Percentiles rank a stretch among this genome's conserved stretches.
Conservation (phyloP, 2,113 vertebrate genomes). For the Chloroceryle aenea region DNA sequence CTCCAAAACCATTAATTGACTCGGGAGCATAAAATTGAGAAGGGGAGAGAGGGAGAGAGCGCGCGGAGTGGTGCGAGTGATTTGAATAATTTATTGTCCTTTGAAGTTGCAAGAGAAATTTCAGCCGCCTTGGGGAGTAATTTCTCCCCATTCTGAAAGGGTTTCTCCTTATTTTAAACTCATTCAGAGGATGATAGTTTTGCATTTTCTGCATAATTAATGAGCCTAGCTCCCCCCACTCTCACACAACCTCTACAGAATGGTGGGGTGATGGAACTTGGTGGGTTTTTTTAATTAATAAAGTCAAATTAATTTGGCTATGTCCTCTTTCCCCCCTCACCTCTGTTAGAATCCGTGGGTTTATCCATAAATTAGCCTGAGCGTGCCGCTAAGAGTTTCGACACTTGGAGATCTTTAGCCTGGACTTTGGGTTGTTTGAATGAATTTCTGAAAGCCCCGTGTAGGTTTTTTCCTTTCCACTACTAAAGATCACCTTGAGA, state of each 20-base stretch:
- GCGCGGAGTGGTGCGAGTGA: conserved; percentile 66
- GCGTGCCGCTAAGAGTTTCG: neutral
- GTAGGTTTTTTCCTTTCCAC: neutral
- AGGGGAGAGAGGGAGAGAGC: conserved; percentile 11
- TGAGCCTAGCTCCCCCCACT: neutral
- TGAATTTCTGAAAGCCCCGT: neutral
- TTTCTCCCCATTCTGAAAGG: conserved; percentile 70
- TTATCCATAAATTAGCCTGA: conserved; percentile 6
- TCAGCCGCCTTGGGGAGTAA: conserved; percentile 74
- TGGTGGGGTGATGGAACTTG: conserved; percentile 26
- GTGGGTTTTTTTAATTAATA: conserved; percentile 66
- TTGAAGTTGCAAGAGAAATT: conserved; percentile 82
- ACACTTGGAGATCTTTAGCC: neutral
- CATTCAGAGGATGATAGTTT: conserved; percentile 59
- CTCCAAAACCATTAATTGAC: conserved; percentile 71
- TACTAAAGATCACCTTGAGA: neutral
- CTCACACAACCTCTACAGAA: neutral
- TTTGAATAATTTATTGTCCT: conserved; percentile 87
- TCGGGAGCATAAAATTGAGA: conserved; percentile 65
- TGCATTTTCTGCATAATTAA: conserved; percentile 73
- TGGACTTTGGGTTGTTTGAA: neutral
- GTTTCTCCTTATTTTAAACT: conserved; percentile 67
- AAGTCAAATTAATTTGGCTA: conserved; percentile 52
- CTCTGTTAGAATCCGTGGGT: neutral
- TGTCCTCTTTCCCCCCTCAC: conserved; percentile 25